Percentiles rank a stretch among this genome's conserved stretches.
These are phyloP conservation scores for Nomada fucata DNA, from an alignment of 2,888 invertebrate genomes.

Conservation along the genomic window DNA sequence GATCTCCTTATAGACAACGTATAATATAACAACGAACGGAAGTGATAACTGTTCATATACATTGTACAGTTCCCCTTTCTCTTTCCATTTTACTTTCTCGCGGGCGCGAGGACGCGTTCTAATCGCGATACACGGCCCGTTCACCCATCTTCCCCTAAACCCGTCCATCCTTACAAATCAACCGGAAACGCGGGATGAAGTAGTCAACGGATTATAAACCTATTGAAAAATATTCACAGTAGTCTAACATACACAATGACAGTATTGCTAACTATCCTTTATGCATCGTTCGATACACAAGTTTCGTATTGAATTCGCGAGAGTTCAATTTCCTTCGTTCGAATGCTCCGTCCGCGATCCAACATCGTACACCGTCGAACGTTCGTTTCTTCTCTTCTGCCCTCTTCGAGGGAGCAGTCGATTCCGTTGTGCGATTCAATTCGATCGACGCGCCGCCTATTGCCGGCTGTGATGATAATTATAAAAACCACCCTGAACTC, in stretches of 20 bases:
- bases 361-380: background rate
- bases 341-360: background rate
- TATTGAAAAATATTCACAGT: conserved; percentile 83
- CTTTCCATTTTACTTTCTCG: conserved; percentile 27
- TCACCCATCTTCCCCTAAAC: conserved; percentile 26
- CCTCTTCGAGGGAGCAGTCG: background rate
- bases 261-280: conserved; percentile 75
- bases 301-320: conserved; percentile 69
- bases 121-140: conserved; percentile 40
- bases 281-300: conserved; percentile 65
- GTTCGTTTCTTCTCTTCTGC: background rate
- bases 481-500: conserved; percentile 37
- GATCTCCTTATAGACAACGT: conserved; percentile 65
- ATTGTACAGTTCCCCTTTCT: conserved; percentile 60
- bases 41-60: conserved; percentile 63
- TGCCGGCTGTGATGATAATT: conserved; percentile 10
- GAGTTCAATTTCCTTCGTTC: conserved; percentile 37
- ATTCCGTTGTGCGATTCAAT: background rate
- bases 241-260: conserved; percentile 80
- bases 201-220: conserved; percentile 80
- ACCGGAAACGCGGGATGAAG: conserved; percentile 73
- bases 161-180: conserved; percentile 64
- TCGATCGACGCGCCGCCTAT: conserved; percentile 2
- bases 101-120: conserved; percentile 49
- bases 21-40: conserved; percentile 73